Evolutionary conservation across 1,140 invertebrate genomes (phyloP).

Genomic region (Aphelenchoides avenae): DNA sequence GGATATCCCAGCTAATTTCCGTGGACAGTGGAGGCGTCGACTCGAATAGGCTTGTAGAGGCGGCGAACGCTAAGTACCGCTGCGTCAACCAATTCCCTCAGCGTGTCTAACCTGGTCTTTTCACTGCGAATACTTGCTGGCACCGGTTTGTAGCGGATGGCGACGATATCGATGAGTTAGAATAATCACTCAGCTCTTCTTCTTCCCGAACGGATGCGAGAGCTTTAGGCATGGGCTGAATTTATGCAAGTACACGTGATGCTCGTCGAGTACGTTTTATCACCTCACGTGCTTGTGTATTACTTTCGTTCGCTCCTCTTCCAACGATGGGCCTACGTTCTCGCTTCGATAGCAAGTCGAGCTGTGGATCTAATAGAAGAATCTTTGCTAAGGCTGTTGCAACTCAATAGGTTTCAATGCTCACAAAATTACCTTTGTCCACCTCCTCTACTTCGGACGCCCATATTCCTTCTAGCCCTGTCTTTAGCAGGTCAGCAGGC

Average conservation of each 20-base stretch:
- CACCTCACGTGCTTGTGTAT: not conserved
- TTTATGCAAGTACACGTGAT: not conserved
- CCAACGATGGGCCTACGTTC: conserved; percentile 12
- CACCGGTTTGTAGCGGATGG: not conserved
- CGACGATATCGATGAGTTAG: conserved; percentile 21
- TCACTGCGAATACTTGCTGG: not conserved
- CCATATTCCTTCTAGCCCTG: conserved; percentile 6
- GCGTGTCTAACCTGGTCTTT: not conserved
- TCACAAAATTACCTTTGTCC: conserved; percentile 8
- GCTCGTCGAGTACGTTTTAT: too few species aligned
- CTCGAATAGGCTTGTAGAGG: conserved; percentile 49
- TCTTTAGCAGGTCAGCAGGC: conserved; percentile 50
- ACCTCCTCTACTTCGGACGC: not conserved
- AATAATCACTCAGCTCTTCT: conserved; percentile 39
- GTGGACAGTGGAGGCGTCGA: conserved; percentile 16
- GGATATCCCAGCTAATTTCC: conserved; percentile 51
- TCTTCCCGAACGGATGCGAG: conserved; percentile 36
- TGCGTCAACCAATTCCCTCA: not conserved
- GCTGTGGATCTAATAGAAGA: too few species aligned
- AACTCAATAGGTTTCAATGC: too few species aligned
- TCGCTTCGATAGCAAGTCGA: not conserved
- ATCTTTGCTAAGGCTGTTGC: too few species aligned
- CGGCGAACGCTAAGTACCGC: conserved; percentile 40
- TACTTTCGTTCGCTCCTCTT: conserved; percentile 5
- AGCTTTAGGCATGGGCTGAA: conserved; percentile 19